Conservation (phyloP, 2,113 vertebrate species). For the Cepphus grylle region DNA sequence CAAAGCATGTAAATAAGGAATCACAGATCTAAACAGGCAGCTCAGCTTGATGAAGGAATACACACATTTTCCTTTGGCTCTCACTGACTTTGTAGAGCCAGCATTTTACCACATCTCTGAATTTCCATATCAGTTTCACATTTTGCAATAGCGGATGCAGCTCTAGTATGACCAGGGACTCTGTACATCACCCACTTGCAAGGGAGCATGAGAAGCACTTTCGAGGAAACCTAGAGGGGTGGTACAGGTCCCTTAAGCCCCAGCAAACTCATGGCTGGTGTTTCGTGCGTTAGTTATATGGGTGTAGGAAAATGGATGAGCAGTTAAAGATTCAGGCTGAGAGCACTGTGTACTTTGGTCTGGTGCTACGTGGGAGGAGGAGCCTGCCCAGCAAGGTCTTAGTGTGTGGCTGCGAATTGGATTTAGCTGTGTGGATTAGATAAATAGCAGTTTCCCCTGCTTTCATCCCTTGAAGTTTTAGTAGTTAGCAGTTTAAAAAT, state of each 20-base stretch:
- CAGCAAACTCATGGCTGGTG: neutral
- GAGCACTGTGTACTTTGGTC: neutral
- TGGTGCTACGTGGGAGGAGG: neutral
- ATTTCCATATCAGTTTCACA: neutral
- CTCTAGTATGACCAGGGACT: neutral
- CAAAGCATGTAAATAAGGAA: neutral
- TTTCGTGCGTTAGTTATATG: neutral
- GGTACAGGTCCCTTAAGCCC: neutral
- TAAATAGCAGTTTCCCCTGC: neutral
- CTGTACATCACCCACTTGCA: neutral
- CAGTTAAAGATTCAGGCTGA: neutral
- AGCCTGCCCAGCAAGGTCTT: neutral
- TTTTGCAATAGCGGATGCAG: neutral
- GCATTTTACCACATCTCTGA: neutral
- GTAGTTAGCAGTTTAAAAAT: neutral
- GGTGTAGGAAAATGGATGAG: neutral
- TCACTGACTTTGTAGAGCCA: neutral
- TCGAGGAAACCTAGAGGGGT: neutral
- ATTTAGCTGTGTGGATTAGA: neutral
- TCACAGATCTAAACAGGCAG: neutral
- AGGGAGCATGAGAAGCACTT: neutral
- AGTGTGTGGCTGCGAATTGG: neutral
- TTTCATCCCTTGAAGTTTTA: neutral
- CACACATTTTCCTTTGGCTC: neutral
- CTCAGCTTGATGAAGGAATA: neutral